Conservation (phyloP, 2,888 invertebrate species). For the Aricia artaxerxes region DNA sequence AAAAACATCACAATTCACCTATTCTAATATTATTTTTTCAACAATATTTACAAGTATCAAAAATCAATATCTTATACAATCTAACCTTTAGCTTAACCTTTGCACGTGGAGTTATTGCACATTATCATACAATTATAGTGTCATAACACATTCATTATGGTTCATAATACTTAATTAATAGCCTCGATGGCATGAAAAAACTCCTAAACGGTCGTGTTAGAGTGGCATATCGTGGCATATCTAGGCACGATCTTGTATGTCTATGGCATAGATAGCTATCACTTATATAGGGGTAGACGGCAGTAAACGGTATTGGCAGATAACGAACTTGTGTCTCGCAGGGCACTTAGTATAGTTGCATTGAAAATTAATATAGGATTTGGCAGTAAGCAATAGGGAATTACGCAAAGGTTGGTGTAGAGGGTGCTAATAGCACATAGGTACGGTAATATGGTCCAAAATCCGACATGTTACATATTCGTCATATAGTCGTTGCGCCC, state of each 20-base stretch:
- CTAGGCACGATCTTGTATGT: not conserved
- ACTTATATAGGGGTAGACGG: not conserved
- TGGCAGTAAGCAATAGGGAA: too few relatives aligned
- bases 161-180: slow-evolving; percentile 11
- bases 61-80: slow-evolving; percentile 6
- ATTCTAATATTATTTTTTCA: not conserved
- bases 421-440: too few relatives aligned
- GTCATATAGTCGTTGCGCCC: too few relatives aligned
- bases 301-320: slow-evolving; percentile 10
- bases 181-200: not conserved
- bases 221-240: slow-evolving; percentile 19
- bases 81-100: not conserved
- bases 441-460: too few relatives aligned
- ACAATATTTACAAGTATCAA: not conserved
- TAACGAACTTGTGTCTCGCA: not conserved
- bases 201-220: slow-evolving; percentile 12
- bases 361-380: too few relatives aligned
- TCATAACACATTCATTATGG: slow-evolving; percentile 1
- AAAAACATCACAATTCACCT: too few relatives aligned
- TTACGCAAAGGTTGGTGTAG: too few relatives aligned
- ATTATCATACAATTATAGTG: slow-evolving; percentile 12
- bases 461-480: too few relatives aligned
- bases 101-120: not conserved
- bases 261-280: not conserved
- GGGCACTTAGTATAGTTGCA: not conserved